A percentile compares a stretch with the other conserved stretches of the same genome.
These are phyloP conservation scores for Disparrhopalites patrizii DNA, from an alignment of 2,888 invertebrate species.

Conservation along the genomic window DNA sequence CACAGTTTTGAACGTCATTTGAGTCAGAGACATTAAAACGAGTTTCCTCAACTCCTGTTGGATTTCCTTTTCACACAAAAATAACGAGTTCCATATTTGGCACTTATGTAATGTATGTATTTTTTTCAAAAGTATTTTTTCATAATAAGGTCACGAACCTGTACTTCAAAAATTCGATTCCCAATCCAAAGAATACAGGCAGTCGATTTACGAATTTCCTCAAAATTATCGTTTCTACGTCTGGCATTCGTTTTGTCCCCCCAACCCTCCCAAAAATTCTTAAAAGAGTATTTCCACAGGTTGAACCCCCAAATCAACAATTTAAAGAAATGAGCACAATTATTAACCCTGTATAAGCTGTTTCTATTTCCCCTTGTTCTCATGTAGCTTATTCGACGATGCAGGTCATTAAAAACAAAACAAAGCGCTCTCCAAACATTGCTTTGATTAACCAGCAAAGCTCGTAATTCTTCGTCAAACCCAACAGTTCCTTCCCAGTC, in stretches of 20 bases:
- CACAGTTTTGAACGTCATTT: neutral
- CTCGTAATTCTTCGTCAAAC: neutral
- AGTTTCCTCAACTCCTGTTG: neutral
- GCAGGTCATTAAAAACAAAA: constrained; percentile 5
- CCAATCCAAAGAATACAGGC: constrained; percentile 17
- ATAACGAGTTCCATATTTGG: too few relatives aligned
- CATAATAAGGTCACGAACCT: too few relatives aligned
- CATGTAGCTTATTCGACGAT: neutral
- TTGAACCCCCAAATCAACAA: constrained; percentile 8
- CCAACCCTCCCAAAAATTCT: neutral
- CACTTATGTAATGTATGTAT: too few relatives aligned
- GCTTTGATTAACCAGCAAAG: neutral
- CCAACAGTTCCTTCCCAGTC: constrained; percentile 14
- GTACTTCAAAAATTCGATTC: constrained; percentile 10
- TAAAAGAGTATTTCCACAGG: constrained; percentile 14
- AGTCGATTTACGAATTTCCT: constrained; percentile 14
- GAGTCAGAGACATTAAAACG: neutral
- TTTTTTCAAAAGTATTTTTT: too few relatives aligned
- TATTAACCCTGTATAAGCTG: constrained; percentile 15
- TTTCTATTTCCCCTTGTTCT: neutral
- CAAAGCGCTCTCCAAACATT: constrained; percentile 15
- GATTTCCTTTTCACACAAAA: too few relatives aligned
- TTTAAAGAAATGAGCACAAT: constrained; percentile 8
- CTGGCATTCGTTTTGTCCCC: neutral
- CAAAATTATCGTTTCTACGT: neutral